Percentiles rank a stretch among this genome's conserved stretches.
phyloP scores from a whole-genome alignment of 2,113 vertebrate species.

The Grantiella picta region DNA sequence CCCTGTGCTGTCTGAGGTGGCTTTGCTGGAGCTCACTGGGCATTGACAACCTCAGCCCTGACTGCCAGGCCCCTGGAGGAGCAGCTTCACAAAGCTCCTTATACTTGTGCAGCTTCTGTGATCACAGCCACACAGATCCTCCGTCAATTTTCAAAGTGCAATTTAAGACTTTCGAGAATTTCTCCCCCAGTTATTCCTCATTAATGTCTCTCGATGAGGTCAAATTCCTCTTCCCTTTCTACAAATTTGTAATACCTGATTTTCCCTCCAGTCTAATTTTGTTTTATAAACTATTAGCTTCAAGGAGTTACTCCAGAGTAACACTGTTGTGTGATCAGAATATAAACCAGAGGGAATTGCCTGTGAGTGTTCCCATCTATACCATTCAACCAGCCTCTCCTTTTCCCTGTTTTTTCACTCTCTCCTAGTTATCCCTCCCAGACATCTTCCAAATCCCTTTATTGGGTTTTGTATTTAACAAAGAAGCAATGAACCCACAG shows the following conservation, averaged over 20 bases:
- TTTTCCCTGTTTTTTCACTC: not conserved
- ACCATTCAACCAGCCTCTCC: not conserved
- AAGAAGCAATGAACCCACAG: not conserved
- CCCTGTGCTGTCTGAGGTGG: not conserved
- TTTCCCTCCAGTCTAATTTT: conserved; percentile 14
- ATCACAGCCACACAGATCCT: not conserved
- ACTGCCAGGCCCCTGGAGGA: not conserved
- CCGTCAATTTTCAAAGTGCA: not conserved
- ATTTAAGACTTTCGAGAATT: not conserved
- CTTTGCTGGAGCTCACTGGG: not conserved
- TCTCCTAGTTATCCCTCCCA: not conserved
- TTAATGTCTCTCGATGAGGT: not conserved
- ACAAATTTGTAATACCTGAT: not conserved
- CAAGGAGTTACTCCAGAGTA: conserved; percentile 33
- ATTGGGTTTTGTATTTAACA: conserved; percentile 5
- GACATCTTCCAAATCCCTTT: conserved; percentile 33
- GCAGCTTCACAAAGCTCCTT: not conserved
- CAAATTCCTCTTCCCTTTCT: not conserved
- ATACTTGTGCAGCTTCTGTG: not conserved
- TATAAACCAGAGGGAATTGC: not conserved
- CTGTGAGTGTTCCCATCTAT: not conserved
- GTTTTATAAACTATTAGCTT: conserved; percentile 11
- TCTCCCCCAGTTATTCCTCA: not conserved
- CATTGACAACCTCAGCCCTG: not conserved
- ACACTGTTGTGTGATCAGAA: not conserved